A percentile compares a stretch with the other conserved stretches of the same genome.
These are phyloP conservation scores for Poecilia wingei DNA, from an alignment of 2,797 vertebrate species.

Conservation along the genomic window DNA sequence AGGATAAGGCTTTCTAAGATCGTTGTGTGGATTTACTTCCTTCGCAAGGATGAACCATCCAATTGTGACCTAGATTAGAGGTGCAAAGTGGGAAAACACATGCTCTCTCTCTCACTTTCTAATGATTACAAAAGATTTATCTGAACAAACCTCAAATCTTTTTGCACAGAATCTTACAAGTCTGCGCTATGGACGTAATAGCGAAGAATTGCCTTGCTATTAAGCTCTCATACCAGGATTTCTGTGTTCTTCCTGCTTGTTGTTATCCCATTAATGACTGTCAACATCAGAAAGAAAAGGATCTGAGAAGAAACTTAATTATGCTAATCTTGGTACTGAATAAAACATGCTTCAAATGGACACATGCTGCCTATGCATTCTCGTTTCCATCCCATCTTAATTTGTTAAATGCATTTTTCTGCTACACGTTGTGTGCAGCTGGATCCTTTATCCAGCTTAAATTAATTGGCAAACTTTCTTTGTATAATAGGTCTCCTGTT, in stretches of 20 bases:
- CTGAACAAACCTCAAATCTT: slow-evolving; percentile 43
- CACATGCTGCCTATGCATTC: slow-evolving; percentile 29
- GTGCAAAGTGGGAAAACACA: slow-evolving; percentile 36
- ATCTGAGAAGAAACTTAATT: slow-evolving; percentile 60
- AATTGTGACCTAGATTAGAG: slow-evolving; percentile 67
- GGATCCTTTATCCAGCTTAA: slow-evolving; percentile 45
- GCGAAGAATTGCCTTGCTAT: slow-evolving; percentile 33
- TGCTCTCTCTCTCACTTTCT: slow-evolving; percentile 22
- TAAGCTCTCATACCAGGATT: slow-evolving; percentile 45
- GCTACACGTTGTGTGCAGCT: slow-evolving; percentile 25
- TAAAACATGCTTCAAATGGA: slow-evolving; percentile 53
- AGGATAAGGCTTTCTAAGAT: slow-evolving; percentile 63
- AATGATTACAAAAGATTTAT: slow-evolving; percentile 46
- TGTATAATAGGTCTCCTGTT: slow-evolving; percentile 59
- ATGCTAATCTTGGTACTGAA: slow-evolving; percentile 59
- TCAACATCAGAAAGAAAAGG: slow-evolving; percentile 57
- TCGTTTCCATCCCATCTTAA: slow-evolving; percentile 16
- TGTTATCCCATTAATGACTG: slow-evolving; percentile 55
- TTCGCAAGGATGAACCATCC: slow-evolving; percentile 57
- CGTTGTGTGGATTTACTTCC: slow-evolving; percentile 67
- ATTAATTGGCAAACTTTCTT: slow-evolving; percentile 60
- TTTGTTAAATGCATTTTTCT: slow-evolving; percentile 11
- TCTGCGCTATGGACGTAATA: background rate
- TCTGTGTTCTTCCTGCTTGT: slow-evolving; percentile 40
- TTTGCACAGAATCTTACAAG: slow-evolving; percentile 4